phyloP scores from a whole-genome alignment of 2,113 vertebrate genomes.

The Neodon shergylaensis region DNA sequence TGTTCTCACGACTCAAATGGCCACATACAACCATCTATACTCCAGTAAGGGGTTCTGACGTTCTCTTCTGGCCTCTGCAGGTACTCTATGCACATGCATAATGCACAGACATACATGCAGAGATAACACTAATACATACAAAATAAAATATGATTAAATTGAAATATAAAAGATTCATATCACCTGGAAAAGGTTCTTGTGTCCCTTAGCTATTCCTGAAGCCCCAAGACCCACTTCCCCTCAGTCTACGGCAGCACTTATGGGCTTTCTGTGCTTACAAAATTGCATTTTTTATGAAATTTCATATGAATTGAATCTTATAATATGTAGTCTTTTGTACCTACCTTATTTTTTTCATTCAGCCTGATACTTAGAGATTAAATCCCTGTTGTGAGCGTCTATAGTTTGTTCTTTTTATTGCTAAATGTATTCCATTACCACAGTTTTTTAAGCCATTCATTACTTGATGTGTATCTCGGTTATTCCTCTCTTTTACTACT shows the following conservation, averaged over 20 bases:
- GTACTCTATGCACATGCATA: neutral
- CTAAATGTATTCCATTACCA: neutral
- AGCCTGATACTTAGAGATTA: neutral
- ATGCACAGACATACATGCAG: too few species aligned
- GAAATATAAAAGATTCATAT: neutral
- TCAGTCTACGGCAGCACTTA: neutral
- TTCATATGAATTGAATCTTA: neutral
- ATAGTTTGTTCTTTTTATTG: conserved; percentile 1
- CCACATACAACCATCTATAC: neutral
- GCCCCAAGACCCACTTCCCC: neutral
- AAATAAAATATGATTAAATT: neutral
- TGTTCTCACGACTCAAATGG: neutral
- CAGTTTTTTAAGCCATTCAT: neutral
- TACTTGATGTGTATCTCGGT: neutral
- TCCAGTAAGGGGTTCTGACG: neutral
- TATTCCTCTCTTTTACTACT: conserved; percentile 20
- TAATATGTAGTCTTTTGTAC: neutral
- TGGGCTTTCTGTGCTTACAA: neutral
- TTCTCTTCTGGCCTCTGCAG: neutral
- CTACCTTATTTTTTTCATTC: neutral
- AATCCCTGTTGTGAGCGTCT: neutral
- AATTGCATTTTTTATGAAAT: conserved; percentile 3
- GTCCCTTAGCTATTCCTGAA: neutral
- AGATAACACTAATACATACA: neutral
- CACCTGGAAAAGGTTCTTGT: neutral